These are phyloP conservation scores for Tetranychus piercei DNA, from an alignment of 2,888 invertebrate genomes.

Conservation along the genomic window DNA sequence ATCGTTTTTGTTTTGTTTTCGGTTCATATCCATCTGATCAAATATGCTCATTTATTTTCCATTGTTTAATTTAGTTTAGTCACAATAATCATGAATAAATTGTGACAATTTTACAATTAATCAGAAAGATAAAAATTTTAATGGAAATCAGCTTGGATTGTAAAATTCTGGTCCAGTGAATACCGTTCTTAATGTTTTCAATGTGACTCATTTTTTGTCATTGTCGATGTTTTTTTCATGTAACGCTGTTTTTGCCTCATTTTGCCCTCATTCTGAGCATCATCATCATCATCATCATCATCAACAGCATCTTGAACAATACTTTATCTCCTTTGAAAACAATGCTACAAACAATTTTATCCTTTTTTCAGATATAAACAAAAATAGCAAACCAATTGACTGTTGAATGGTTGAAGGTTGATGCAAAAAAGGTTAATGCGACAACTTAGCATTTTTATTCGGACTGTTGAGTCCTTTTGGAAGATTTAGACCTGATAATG, in stretches of 20 bases:
- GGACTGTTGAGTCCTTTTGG: background rate
- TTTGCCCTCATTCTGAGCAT: background rate
- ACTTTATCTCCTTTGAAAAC: background rate
- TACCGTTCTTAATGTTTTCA: no score
- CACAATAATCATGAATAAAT: no score
- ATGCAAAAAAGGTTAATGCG: background rate
- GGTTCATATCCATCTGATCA: no score
- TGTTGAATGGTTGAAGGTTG: background rate
- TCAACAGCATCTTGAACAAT: background rate
- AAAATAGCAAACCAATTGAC: background rate
- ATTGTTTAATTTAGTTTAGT: no score
- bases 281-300: background rate
- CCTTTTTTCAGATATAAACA: background rate
- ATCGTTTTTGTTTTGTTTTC: no score
- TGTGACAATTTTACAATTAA: no score
- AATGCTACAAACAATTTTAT: background rate
- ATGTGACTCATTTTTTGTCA: background rate
- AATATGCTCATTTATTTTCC: no score
- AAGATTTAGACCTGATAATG: background rate
- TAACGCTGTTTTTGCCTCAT: background rate
- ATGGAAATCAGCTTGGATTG: no score
- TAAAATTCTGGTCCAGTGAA: no score
- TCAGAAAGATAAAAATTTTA: no score
- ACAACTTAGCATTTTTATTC: background rate
- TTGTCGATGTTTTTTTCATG: background rate